These are phyloP conservation scores for Phanerotoma sp. DNA, from an alignment of 2,888 invertebrate genomes.

Conservation along the genomic window DNA sequence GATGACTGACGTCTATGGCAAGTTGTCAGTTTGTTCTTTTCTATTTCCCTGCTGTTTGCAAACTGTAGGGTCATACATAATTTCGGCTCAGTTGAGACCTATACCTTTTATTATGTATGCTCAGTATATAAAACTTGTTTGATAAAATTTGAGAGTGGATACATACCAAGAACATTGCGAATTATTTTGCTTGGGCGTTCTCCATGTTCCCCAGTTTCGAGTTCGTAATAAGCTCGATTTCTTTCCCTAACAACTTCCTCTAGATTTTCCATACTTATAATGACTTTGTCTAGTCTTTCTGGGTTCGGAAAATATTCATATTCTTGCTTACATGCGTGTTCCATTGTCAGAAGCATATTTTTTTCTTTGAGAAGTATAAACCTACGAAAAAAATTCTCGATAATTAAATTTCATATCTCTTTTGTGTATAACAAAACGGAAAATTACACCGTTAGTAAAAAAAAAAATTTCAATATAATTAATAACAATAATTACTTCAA, in stretches of 20 bases:
- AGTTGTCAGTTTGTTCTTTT: too few species aligned
- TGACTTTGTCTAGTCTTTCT: constrained; percentile 90
- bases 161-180: constrained; percentile 63
- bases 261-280: constrained; percentile 92
- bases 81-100: too few species aligned
- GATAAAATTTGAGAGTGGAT: not conserved
- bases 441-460: too few species aligned
- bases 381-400: constrained; percentile 59
- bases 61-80: too few species aligned
- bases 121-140: not conserved
- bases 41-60: too few species aligned
- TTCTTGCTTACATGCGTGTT: constrained; percentile 73
- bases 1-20: too few species aligned
- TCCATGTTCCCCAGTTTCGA: constrained; percentile 88
- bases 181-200: constrained; percentile 70
- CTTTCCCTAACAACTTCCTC: constrained; percentile 89
- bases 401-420: too few species aligned
- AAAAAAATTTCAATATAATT: too few species aligned
- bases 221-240: constrained; percentile 81
- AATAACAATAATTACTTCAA: too few species aligned
- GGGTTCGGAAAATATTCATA: constrained; percentile 80
- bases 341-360: constrained; percentile 97
- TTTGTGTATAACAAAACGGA: too few species aligned
- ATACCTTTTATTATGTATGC: too few species aligned
- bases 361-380: constrained; percentile 88